Conservation (phyloP, 2,113 vertebrate genomes). For the Lethenteron reissneri region DNA sequence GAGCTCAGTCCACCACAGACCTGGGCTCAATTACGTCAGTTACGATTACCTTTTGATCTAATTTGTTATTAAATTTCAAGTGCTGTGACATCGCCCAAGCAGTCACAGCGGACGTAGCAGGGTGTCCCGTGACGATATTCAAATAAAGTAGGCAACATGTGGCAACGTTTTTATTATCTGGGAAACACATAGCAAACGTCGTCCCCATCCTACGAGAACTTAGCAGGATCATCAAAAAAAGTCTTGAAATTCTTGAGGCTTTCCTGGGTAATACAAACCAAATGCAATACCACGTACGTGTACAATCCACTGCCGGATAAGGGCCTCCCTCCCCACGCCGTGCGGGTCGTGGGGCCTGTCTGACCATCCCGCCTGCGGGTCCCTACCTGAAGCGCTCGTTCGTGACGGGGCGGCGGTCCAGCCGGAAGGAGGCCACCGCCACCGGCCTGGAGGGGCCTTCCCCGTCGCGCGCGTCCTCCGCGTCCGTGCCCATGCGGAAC, state of each 20-base stretch:
- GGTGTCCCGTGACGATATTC: too few species aligned
- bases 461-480: conserved; percentile 27
- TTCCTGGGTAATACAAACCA: not conserved
- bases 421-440: conserved; percentile 28
- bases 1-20: not conserved
- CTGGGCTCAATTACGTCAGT: not conserved
- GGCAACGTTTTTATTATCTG: too few species aligned
- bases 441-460: conserved; percentile 32
- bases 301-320: too few species aligned
- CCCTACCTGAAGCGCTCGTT: conserved; percentile 58
- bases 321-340: too few species aligned
- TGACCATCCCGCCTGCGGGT: too few species aligned
- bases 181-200: too few species aligned
- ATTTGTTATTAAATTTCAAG: not conserved
- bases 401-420: conserved; percentile 53
- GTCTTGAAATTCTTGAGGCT: not conserved
- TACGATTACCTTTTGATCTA: not conserved
- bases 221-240: not conserved
- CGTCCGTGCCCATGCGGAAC: conserved; percentile 39
- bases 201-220: too few species aligned
- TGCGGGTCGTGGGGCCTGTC: too few species aligned
- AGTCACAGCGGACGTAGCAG: too few species aligned
- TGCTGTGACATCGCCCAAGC: not conserved
- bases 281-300: not conserved
- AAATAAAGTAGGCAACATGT: too few species aligned